Evolutionary conservation across 2,888 invertebrate species (phyloP).

Genomic region (Thereva unica): DNA sequence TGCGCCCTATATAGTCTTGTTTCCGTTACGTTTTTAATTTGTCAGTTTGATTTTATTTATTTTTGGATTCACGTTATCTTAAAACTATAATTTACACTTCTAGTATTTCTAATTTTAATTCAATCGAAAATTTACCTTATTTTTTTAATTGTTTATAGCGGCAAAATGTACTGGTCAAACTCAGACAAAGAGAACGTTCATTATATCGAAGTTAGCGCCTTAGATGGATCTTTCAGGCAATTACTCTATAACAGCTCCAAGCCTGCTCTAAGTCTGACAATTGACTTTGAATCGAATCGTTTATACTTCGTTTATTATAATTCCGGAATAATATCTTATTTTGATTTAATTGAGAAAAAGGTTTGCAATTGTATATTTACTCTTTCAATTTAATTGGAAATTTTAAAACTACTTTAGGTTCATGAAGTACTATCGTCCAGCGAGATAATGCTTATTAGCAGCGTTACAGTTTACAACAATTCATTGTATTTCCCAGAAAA

Average conservation of each 20-base stretch:
- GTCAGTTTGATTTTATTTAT: too few relatives aligned
- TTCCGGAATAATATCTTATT: conserved; percentile 65
- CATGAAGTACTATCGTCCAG: conserved; percentile 51
- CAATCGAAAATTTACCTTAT: neutral
- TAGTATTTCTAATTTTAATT: too few relatives aligned
- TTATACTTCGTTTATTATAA: conserved; percentile 73
- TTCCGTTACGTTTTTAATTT: too few relatives aligned
- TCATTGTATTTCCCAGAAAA: conserved; percentile 72
- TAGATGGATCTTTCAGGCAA: conserved; percentile 66
- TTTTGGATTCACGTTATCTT: too few relatives aligned
- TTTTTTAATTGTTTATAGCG: conserved; percentile 53
- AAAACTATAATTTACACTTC: too few relatives aligned
- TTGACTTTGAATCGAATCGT: conserved; percentile 64
- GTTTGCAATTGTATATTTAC: conserved; percentile 42
- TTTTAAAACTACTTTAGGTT: conserved; percentile 37
- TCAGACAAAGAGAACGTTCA: conserved; percentile 54
- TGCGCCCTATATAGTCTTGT: too few relatives aligned
- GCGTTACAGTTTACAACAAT: conserved; percentile 69
- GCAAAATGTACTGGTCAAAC: conserved; percentile 65
- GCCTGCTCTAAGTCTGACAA: conserved; percentile 62
- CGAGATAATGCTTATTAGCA: conserved; percentile 57
- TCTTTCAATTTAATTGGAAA: neutral
- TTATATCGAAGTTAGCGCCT: conserved; percentile 65
- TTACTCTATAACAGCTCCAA: conserved; percentile 50
- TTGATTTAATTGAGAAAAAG: conserved; percentile 60